phyloP scores from a whole-genome alignment of 2,888 invertebrate genomes.

The Spisula subtruncata region DNA sequence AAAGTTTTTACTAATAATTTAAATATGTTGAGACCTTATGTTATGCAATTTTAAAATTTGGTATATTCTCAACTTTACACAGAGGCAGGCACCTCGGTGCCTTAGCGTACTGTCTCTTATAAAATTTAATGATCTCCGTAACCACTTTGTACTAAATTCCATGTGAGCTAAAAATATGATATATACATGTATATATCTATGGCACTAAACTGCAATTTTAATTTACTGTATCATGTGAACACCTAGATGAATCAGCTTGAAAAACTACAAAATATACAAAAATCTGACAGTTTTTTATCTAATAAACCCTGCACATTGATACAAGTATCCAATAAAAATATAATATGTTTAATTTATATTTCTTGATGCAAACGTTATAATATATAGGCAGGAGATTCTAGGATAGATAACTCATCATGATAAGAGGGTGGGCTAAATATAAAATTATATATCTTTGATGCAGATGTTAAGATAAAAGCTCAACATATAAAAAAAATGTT shows the following conservation, averaged over 20 bases:
- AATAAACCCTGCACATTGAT: background rate
- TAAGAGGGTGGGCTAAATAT: background rate
- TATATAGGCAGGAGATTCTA: background rate
- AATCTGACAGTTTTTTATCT: background rate
- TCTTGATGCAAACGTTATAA: background rate
- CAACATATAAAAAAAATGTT: background rate
- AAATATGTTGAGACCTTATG: too few relatives aligned
- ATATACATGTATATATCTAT: background rate
- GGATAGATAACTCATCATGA: background rate
- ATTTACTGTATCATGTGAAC: background rate
- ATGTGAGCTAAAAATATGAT: too few relatives aligned
- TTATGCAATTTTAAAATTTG: too few relatives aligned
- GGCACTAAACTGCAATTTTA: background rate
- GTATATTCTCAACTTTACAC: too few relatives aligned
- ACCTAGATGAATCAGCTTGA: background rate
- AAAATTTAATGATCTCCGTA: too few relatives aligned
- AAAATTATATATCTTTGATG: background rate
- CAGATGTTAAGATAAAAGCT: slow-evolving; percentile 19
- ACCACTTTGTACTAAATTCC: too few relatives aligned
- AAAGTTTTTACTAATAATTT: too few relatives aligned
- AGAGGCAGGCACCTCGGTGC: too few relatives aligned
- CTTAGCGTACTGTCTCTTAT: too few relatives aligned
- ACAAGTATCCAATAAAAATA: slow-evolving; percentile 15
- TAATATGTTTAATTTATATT: background rate
- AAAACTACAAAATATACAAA: background rate